Evolutionary conservation across 2,113 vertebrate genomes (phyloP), one percentile per base, ranked within the genome.

Genomic region (Carollia perspicillata): DNA sequence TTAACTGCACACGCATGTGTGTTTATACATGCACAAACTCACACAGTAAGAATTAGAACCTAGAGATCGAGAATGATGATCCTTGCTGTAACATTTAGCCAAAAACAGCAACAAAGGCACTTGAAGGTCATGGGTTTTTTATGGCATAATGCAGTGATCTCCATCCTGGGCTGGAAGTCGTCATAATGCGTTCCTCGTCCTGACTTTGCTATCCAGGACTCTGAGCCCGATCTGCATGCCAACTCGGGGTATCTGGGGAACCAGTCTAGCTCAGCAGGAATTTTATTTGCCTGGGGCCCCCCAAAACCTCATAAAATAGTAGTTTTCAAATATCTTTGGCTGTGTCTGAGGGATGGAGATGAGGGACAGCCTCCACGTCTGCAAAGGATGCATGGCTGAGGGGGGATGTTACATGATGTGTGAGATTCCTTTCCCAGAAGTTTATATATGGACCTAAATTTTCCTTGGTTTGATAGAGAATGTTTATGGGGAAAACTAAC

Each of bases 231-330:
- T 68, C 17, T 42, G 44, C 20, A 66, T 18, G 66, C 81, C 60
- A 95, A 6, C 14, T 42, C 75, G 68, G 79, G 75, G 81, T 30
- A 95, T 20, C 69, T 77, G 11, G 47, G 53, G 80, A 89, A 63
- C 88, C 65, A 53, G 58, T 75, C 84, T 87, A 17, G 10, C 30
- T 80, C 92, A 72, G 49, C 65, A 97, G 60, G 49, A 90, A 95
- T 90, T 84, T 40, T 35, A 88, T 93, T 78, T 96, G 84, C 35
- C 85, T 37, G 47, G 30, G 44, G 77, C 66, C 65, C 68, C 66
- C 40, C 37, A 14, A 88, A 90, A 72, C 35, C 47, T 90, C 66
- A 93, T 96, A 95, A 90, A 95, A 88, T 23, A 35, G 47, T 83
- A 85, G 47, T 83, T 97, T 96, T 88, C 51, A 81, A 90, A 77